Base-by-base conservation (phyloP, 2,888 invertebrate genomes). In the Torymus aiolomorphi region DNA sequence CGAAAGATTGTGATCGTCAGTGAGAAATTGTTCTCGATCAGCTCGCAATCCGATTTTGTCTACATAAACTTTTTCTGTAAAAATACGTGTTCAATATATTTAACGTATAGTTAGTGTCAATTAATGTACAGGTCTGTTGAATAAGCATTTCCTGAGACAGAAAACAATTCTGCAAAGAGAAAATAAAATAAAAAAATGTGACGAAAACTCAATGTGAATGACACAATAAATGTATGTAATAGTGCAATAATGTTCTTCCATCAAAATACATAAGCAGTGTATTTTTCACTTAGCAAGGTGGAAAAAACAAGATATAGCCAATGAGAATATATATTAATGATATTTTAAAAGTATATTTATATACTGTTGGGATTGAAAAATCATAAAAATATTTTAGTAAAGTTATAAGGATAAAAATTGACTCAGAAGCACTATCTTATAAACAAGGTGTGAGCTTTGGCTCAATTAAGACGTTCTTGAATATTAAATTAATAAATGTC, bases 31-130 rank as follows among this genome's bases (percentile, higher is more conserved):
- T 31, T 31, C 3, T 5, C 31, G 2, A 13, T 56, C 42, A 31
- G 12, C 16, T 49, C 51, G 16, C 16, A 56, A n/a, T n/a, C 14
- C 49, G 65, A 49, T 31, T 51, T 42, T 18, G 51, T 51, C 42
- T 66, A 18, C 13, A 20, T 66, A 31, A 31, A 31, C n/a, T 75
- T 24, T 24, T 52, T 61, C 49, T 66, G 66, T 59, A 72, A 63
- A 54, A 77, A 51, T 65, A 62, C 71, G 57, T 77, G 76, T 70
- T 77, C 57, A 49, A 24, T 70, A 42, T 77, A 49, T 31, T 31
- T 57, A 54, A 65, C 61, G 11, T 10, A 20, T 63, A 65, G 51
- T 56, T 57, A 24, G 70, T 42, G 31, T 61, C 52, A 13, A 51
- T 63, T 54, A 31, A 59, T 76, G 76, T 77, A 77, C 76, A 71